These are phyloP conservation scores for Mus minutoides DNA, from an alignment of 2,797 vertebrate genomes.

Conservation along the genomic window DNA sequence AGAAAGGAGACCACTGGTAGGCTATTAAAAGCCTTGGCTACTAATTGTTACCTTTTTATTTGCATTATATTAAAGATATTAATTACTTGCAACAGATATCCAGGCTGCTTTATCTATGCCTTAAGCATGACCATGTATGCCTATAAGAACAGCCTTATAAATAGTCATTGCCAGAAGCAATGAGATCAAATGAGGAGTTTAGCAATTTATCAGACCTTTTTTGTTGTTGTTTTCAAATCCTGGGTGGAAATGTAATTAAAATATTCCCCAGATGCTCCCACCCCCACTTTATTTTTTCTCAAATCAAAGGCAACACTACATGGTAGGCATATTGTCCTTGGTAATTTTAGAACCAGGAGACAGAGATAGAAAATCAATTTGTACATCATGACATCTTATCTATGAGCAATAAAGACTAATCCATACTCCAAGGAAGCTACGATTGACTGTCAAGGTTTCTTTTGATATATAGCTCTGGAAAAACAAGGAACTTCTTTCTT, in stretches of 20 bases:
- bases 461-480: background rate
- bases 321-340: background rate
- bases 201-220: background rate
- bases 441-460: background rate
- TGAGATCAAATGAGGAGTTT: background rate
- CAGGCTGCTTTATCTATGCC: background rate
- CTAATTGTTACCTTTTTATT: background rate
- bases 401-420: background rate
- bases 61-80: background rate
- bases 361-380: background rate
- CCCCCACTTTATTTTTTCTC: background rate
- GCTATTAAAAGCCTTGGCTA: background rate
- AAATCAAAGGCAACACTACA: background rate
- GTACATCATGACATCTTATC: background rate
- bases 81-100: background rate
- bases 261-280: background rate
- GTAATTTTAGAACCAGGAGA: background rate
- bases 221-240: background rate
- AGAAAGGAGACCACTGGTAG: background rate
- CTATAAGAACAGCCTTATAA: background rate
- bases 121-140: background rate
- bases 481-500: background rate
- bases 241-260: slow-evolving; percentile 23
- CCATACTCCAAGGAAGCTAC: background rate
- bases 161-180: background rate